A percentile compares a stretch with the other conserved stretches of the same genome.
Conservation (phyloP, 53 echinoderm and acorn worm species). For the Astropecten irregularis region DNA sequence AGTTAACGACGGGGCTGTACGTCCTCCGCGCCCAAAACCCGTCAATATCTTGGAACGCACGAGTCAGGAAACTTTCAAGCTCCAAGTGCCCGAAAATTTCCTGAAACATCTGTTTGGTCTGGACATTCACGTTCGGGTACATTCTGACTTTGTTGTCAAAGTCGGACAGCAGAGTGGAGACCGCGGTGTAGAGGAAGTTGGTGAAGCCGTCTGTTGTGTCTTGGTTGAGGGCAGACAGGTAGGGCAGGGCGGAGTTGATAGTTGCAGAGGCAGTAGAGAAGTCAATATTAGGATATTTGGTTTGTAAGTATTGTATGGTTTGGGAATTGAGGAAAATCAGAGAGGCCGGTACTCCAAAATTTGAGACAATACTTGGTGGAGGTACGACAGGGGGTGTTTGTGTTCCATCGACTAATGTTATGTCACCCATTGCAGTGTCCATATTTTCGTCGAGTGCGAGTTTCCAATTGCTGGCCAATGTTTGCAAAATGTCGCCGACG, state of each 20-base stretch:
- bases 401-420: no score
- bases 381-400: no score
- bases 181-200: constrained; percentile 5
- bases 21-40: no score
- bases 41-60: neutral
- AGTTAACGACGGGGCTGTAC: no score
- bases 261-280: neutral
- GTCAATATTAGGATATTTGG: neutral
- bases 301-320: neutral
- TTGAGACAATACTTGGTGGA: neutral
- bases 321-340: neutral
- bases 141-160: neutral
- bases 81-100: neutral
- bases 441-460: neutral
- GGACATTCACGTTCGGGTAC: neutral
- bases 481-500: neutral
- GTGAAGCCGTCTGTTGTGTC: neutral
- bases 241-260: neutral
- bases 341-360: neutral
- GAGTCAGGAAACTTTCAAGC: neutral
- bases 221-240: neutral
- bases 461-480: neutral
- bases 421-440: neutral
- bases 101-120: neutral
- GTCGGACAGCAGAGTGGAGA: neutral